Conservation (phyloP, 2,113 vertebrate species). For the Regulus satrapa region DNA sequence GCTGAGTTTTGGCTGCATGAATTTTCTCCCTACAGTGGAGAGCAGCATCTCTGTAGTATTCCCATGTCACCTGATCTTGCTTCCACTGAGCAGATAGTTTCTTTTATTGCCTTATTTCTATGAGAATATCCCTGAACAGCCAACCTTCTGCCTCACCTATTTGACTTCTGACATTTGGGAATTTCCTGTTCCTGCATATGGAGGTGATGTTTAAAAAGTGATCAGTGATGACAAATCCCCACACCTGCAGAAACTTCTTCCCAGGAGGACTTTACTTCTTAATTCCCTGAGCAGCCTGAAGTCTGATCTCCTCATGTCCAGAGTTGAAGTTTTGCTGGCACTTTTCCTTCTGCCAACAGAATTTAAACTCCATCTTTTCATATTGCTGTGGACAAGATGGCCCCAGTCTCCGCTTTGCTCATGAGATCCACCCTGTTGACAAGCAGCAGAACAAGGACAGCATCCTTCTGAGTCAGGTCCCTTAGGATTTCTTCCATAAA, state of each 20-base stretch:
- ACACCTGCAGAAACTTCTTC: background rate
- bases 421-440: background rate
- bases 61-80: background rate
- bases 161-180: background rate
- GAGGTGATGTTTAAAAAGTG: background rate
- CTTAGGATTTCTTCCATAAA: background rate
- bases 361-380: background rate
- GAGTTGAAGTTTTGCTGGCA: background rate
- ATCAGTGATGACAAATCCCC: rapidly evolving
- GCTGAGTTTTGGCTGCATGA: background rate
- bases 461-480: background rate
- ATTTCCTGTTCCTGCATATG: background rate
- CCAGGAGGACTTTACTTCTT: background rate
- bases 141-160: background rate
- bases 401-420: background rate
- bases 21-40: background rate
- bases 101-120: background rate
- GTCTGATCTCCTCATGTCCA: background rate
- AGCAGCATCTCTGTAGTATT: background rate
- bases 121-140: background rate
- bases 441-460: background rate
- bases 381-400: background rate
- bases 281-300: background rate
- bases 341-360: background rate
- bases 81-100: background rate